These are phyloP conservation scores for Florisuga fusca DNA, from an alignment of 2,797 vertebrate species.

Conservation along the genomic window DNA sequence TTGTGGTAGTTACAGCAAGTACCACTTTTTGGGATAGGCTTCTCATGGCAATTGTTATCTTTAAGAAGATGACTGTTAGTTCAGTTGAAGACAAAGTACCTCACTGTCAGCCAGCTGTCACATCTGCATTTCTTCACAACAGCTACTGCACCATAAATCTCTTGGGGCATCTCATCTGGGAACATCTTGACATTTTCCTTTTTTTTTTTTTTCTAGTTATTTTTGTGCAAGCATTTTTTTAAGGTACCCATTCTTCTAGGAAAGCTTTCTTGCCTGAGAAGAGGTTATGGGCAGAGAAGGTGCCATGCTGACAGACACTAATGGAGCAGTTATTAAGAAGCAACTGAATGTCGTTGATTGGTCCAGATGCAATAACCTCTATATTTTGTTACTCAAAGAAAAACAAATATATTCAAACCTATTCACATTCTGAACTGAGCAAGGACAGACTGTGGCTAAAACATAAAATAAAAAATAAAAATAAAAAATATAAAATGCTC, in stretches of 20 bases:
- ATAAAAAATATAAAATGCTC: not conserved
- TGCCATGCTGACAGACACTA: not conserved
- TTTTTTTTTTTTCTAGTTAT: not conserved
- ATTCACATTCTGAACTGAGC: not conserved
- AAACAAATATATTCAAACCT: not conserved
- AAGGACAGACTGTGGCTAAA: not conserved
- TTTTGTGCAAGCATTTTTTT: not conserved
- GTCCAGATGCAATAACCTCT: not conserved
- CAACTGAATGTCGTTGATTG: not conserved
- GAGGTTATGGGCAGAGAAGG: not conserved
- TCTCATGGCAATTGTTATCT: not conserved
- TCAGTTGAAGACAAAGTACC: conserved; percentile 23
- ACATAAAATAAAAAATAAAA: not conserved
- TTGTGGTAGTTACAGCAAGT: not conserved
- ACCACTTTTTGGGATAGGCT: not conserved
- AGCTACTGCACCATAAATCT: not conserved
- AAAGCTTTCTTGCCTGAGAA: not conserved
- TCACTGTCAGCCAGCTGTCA: conserved; percentile 50
- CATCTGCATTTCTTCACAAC: conserved; percentile 18
- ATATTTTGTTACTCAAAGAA: not conserved
- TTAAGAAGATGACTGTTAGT: conserved; percentile 1
- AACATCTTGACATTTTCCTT: conserved; percentile 22
- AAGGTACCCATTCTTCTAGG: not conserved
- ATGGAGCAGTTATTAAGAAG: not conserved
- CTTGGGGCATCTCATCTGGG: not conserved